phyloP scores from a whole-genome alignment of 2,888 invertebrate genomes.

The Rugalucina vietnamica region DNA sequence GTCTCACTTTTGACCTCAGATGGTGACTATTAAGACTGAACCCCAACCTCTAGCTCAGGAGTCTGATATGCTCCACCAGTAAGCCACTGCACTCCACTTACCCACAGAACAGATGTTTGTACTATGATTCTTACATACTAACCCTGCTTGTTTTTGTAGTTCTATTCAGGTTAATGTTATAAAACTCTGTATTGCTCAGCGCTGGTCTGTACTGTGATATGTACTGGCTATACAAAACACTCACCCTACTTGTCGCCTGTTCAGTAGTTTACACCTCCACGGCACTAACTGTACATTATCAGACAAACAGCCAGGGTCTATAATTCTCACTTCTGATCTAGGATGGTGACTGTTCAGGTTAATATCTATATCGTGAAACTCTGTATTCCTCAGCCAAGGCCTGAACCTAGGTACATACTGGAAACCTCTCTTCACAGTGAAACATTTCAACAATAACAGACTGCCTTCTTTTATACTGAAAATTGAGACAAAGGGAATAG shows the following conservation, averaged over 20 bases:
- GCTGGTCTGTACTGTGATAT: conserved; percentile 42
- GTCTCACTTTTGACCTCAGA: conserved; percentile 61
- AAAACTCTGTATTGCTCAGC: conserved; percentile 41
- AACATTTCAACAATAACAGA: conserved; percentile 66
- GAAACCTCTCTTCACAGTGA: conserved; percentile 69
- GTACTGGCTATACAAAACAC: conserved; percentile 21
- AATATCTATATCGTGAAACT: conserved; percentile 66
- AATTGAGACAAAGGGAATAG: too few species aligned
- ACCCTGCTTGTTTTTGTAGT: too few species aligned
- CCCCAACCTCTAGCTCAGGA: too few species aligned
- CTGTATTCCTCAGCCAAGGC: conserved; percentile 34
- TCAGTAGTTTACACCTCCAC: conserved; percentile 59
- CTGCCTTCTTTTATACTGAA: conserved; percentile 68
- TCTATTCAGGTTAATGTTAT: conserved; percentile 66
- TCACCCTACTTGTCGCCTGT: conserved; percentile 66
- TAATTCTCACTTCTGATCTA: conserved; percentile 57
- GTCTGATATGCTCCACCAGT: too few species aligned
- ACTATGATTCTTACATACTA: too few species aligned
- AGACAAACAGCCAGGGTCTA: conserved; percentile 53
- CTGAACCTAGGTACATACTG: conserved; percentile 40
- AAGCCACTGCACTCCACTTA: too few species aligned
- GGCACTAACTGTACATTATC: conserved; percentile 54
- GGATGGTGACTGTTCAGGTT: conserved; percentile 71
- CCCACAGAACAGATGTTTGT: too few species aligned
- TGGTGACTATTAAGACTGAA: conserved; percentile 70